Percentiles rank a stretch among this genome's conserved stretches.
Conservation (phyloP, 1,140 invertebrate genomes). For the Mamestra configurata region DNA sequence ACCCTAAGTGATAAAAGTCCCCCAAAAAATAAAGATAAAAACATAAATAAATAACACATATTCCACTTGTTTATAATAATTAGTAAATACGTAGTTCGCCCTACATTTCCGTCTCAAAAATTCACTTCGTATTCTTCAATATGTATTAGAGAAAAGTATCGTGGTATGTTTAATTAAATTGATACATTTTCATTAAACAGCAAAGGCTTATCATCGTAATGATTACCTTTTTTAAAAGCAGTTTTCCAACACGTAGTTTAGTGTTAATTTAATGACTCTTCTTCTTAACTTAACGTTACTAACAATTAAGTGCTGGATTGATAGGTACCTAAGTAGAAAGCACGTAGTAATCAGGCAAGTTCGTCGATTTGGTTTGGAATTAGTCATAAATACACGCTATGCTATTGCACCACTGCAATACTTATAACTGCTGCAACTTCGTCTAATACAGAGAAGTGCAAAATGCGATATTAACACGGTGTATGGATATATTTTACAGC, state of each 20-base stretch:
- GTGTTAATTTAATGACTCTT: neutral
- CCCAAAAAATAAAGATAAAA: too few species aligned
- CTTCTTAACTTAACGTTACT: neutral
- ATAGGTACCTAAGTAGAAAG: neutral
- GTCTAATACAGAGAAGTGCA: neutral
- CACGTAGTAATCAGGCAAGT: neutral
- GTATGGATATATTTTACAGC: neutral
- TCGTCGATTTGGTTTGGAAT: neutral
- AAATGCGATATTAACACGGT: neutral
- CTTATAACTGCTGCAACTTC: neutral
- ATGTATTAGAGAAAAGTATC: too few species aligned
- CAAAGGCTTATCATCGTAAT: too few species aligned
- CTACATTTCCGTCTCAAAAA: too few species aligned
- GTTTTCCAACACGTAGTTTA: neutral
- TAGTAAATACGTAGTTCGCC: too few species aligned
- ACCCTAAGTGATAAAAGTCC: too few species aligned
- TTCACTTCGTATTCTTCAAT: too few species aligned
- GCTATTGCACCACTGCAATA: neutral
- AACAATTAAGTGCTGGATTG: neutral
- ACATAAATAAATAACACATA: too few species aligned
- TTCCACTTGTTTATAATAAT: too few species aligned
- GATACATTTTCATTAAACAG: too few species aligned
- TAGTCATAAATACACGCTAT: constrained; percentile 13
- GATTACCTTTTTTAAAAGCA: too few species aligned
- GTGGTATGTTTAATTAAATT: too few species aligned